Evolutionary conservation across 2,113 vertebrate genomes (phyloP).

Genomic region (Seriola rivoliana): DNA sequence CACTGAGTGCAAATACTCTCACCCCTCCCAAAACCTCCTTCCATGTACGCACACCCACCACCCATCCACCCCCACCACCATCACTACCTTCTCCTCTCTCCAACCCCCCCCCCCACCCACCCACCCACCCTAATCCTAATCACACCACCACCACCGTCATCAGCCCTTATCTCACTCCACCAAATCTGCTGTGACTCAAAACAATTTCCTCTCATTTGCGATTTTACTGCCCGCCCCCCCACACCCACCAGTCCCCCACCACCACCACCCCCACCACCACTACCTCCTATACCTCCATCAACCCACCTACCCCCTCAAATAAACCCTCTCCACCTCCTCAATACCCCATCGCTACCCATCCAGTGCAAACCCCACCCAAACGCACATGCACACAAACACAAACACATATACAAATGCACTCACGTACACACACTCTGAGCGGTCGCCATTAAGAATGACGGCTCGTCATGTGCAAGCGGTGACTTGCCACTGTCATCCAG

Average conservation of each 20-base stretch:
- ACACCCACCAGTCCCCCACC: slow-evolving; percentile 58
- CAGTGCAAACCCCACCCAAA: slow-evolving; percentile 67
- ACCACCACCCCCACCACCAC: slow-evolving; percentile 68
- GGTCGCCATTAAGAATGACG: slow-evolving; percentile 73
- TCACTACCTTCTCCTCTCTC: slow-evolving; percentile 59
- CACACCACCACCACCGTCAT: slow-evolving; percentile 79
- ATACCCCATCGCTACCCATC: slow-evolving; percentile 62
- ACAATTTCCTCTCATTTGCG: slow-evolving; percentile 84
- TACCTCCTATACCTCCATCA: slow-evolving; percentile 68
- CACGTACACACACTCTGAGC: slow-evolving; percentile 67
- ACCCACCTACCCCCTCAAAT: slow-evolving; percentile 63
- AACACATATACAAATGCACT: slow-evolving; percentile 62
- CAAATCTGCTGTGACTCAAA: slow-evolving; percentile 84
- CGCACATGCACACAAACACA: slow-evolving; percentile 53
- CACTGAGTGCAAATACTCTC: slow-evolving; percentile 40
- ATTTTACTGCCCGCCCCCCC: slow-evolving; percentile 65
- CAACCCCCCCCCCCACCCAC: slow-evolving; percentile 34
- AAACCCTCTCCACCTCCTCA: slow-evolving; percentile 68
- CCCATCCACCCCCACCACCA: background rate
- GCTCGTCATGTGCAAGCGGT: slow-evolving; percentile 65
- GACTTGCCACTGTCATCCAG: slow-evolving; percentile 81
- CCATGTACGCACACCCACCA: slow-evolving; percentile 1
- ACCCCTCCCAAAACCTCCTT: slow-evolving; percentile 61
- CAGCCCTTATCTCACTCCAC: slow-evolving; percentile 82
- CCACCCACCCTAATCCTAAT: slow-evolving; percentile 75